Conservation (phyloP, 2,797 vertebrate genomes). For the Tarsius wallacei region DNA sequence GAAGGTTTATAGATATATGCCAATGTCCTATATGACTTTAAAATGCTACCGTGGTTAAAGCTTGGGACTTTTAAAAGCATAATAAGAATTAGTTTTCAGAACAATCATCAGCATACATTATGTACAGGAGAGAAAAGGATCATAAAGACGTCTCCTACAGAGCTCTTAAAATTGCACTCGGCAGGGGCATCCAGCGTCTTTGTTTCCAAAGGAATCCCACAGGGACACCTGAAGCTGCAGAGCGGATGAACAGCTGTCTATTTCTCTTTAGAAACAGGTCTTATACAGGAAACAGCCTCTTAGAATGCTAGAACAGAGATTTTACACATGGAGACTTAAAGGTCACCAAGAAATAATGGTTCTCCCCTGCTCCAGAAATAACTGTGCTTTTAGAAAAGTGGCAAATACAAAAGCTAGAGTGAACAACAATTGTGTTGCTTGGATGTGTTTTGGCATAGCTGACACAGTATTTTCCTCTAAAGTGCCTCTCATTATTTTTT, state of each 20-base stretch:
- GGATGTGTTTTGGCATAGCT: background rate
- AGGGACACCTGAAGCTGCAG: slow-evolving; percentile 19
- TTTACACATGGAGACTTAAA: background rate
- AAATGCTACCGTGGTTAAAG: background rate
- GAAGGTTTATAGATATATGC: background rate
- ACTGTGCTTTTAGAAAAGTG: background rate
- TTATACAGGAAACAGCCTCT: slow-evolving; percentile 2
- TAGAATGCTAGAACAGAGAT: slow-evolving; percentile 10
- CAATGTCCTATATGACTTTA: background rate
- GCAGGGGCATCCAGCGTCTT: background rate
- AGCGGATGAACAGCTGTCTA: slow-evolving; percentile 32
- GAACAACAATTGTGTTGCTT: background rate
- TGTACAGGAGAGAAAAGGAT: slow-evolving; percentile 15
- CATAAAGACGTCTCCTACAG: slow-evolving; percentile 39
- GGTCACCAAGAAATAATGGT: background rate
- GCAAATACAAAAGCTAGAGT: background rate
- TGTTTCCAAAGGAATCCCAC: background rate
- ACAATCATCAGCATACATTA: background rate
- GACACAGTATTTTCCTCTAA: background rate
- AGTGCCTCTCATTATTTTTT: background rate
- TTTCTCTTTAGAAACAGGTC: background rate
- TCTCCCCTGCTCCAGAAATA: background rate
- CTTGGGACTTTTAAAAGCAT: slow-evolving; percentile 37
- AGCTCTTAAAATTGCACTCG: slow-evolving; percentile 46
- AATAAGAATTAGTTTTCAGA: slow-evolving; percentile 15